Evolutionary conservation across 2,888 invertebrate species (phyloP), one percentile per base, ranked within the genome.

Genomic region (Sceliomorpha sp.): DNA sequence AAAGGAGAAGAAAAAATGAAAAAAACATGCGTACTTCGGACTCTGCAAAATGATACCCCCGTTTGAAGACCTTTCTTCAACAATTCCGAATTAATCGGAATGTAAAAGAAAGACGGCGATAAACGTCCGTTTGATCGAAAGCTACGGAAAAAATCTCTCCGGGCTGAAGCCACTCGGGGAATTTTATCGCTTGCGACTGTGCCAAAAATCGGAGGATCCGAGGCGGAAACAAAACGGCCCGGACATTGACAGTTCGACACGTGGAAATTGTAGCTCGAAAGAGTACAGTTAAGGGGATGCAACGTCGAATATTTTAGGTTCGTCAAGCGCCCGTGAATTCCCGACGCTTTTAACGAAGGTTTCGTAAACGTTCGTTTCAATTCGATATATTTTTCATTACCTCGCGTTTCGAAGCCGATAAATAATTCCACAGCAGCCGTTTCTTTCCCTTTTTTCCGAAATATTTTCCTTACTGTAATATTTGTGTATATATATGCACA

Each of bases 201-300:
- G 42, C 53, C 31, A 53, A 53, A 53, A 15, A 9, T 20, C 20
- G 32, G 14, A 10, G 53, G 20, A 51, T 40, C 40, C 42, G 32
- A 53, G 32, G 14, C 14, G 53, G 14, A 53, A 40, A 32, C 42
- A 40, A 53, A 53, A 53, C 15, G n/a, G 13, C 34, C 31, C 14
- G 32, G 42, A 42, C 53, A 53, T 20, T 53, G 53, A 53, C 42
- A 42, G 53, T 42, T 53, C 15, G 31, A 40, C 15, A 42, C 42
- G 20, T 20, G 20, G 20, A 20, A 20, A 20, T 20, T 4, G 20
- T 20, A 5, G 3, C 5, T 5, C 5, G 20, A 5, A 4, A 20
- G 5, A 20, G 20, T 20, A 5, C 20, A 20, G 5, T 20, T 20
- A 20, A 20, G 20, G 20, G 20, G 5, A 20, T 2, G 5, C 20